Evolutionary conservation across 2,888 invertebrate species (phyloP).

Genomic region (Drosophila longiperda): DNA sequence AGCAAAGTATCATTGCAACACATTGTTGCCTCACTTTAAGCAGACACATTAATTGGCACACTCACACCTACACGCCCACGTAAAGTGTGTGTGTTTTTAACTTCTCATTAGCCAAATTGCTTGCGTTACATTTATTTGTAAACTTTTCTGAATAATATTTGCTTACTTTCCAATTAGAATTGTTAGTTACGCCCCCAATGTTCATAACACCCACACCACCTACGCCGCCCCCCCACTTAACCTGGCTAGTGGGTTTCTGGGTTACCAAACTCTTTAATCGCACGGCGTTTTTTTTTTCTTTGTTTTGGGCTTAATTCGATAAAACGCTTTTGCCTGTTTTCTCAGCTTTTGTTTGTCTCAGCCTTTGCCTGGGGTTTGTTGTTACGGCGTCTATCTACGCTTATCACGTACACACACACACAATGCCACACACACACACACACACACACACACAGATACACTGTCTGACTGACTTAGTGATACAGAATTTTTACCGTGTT

Average conservation of each 20-base stretch:
- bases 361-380: conserved; percentile 64
- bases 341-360: conserved; percentile 4
- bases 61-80: conserved; percentile 1
- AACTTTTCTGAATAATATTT: conserved; percentile 40
- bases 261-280: conserved; percentile 67
- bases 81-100: conserved; percentile 10
- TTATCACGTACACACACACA: conserved; percentile 67
- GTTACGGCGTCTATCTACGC: conserved; percentile 67
- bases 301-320: conserved; percentile 71
- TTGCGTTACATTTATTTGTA: conserved; percentile 33
- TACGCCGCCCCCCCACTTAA: conserved; percentile 8
- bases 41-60: conserved; percentile 14
- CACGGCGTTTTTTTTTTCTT: conserved; percentile 64
- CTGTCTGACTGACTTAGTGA: conserved; percentile 65
- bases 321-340: conserved; percentile 39
- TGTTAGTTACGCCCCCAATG: neutral
- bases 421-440: conserved; percentile 27
- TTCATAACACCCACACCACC: neutral
- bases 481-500: conserved; percentile 81
- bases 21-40: conserved; percentile 23
- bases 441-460: conserved; percentile 24
- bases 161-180: conserved; percentile 40
- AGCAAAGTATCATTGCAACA: conserved; percentile 15
- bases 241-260: conserved; percentile 57
- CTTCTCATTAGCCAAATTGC: conserved; percentile 12